Base-by-base conservation (phyloP, 2,113 vertebrate genomes). In the Bufo bufo region DNA sequence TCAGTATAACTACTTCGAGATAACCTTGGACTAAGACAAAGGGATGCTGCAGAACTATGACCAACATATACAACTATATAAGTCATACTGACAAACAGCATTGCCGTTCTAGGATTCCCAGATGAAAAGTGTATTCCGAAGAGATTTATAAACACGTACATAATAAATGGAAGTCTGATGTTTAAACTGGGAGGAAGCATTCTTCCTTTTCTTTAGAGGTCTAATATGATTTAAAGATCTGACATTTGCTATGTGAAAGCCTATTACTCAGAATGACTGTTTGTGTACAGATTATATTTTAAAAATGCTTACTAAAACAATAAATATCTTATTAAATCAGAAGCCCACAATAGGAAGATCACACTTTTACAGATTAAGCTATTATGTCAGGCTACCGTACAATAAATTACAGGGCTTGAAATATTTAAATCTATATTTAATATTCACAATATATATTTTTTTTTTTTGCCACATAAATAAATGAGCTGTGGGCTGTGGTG, bases 201-300 rank as follows among this genome's bases (percentile, higher is more conserved):
- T 96, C 95, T 96, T 94, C 95, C 94, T 94, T 92, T 63, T 94
- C 95, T 91, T 93, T 95, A 54, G 93, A 92, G 94, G 94, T 94
- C 96, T 92, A 91, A 90, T 89, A 94, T 99, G 97, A 99, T 98
- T 98, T 99, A 99, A 97, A 96, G 95, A 96, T 95, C 96, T 98
- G 98, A 98, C 98, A 98, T 99, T 98, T 99, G 96, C 95, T 94
- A 95, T 95, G 94, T 92, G 95, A 95, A 95, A 95, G 94, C 95
- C 97, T 97, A 98, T 98, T 98, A 97, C 98, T 99, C 97, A 99
- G 97, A 97, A 94, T 97, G 96, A 98, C 97, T 98, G 95, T 97
- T 97, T 97, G 96, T 98, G 95, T 98, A 97, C 95, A 96, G 97
- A 97, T 95, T 95, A 91, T 96, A 95, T 97, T 97, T 99, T 97